These are phyloP conservation scores for Lagria hirta DNA, from an alignment of 2,888 invertebrate genomes.

Conservation along the genomic window DNA sequence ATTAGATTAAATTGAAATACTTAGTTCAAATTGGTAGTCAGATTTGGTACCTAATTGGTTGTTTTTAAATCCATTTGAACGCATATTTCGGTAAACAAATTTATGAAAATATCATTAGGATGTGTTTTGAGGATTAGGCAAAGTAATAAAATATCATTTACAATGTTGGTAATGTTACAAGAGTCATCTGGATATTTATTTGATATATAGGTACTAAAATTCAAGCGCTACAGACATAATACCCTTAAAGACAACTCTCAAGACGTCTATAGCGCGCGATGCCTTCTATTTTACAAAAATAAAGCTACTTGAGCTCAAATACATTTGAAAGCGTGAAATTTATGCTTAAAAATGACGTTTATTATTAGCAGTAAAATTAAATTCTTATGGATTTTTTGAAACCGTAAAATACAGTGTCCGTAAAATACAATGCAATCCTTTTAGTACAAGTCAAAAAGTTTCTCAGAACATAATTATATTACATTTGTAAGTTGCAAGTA, in stretches of 20 bases:
- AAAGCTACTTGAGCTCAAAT: slow-evolving; percentile 18
- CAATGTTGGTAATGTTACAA: slow-evolving; percentile 16
- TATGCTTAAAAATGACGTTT: slow-evolving; percentile 22
- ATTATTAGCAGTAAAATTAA: slow-evolving; percentile 21
- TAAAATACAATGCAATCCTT: slow-evolving; percentile 12
- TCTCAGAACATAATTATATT: slow-evolving; percentile 10
- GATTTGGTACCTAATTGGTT: too few relatives aligned
- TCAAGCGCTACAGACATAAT: slow-evolving; percentile 20
- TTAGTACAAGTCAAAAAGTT: slow-evolving; percentile 17
- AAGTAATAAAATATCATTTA: too few relatives aligned
- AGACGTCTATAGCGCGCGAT: slow-evolving; percentile 15
- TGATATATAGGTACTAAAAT: slow-evolving; percentile 23
- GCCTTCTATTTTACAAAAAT: slow-evolving; percentile 21
- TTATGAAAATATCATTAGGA: too few relatives aligned
- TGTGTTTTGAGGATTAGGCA: too few relatives aligned
- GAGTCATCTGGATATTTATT: slow-evolving; percentile 13
- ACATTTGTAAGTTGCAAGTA: slow-evolving; percentile 2
- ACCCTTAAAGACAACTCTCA: slow-evolving; percentile 17
- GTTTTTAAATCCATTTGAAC: too few relatives aligned
- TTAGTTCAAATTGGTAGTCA: too few relatives aligned
- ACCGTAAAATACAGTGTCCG: slow-evolving; percentile 7
- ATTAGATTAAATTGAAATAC: too few relatives aligned
- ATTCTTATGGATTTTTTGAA: slow-evolving; percentile 18
- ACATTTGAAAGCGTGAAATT: slow-evolving; percentile 25
- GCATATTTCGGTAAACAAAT: too few relatives aligned